Base-by-base conservation (phyloP, 2,113 vertebrate species). In the Pyxicephalus adspersus region DNA sequence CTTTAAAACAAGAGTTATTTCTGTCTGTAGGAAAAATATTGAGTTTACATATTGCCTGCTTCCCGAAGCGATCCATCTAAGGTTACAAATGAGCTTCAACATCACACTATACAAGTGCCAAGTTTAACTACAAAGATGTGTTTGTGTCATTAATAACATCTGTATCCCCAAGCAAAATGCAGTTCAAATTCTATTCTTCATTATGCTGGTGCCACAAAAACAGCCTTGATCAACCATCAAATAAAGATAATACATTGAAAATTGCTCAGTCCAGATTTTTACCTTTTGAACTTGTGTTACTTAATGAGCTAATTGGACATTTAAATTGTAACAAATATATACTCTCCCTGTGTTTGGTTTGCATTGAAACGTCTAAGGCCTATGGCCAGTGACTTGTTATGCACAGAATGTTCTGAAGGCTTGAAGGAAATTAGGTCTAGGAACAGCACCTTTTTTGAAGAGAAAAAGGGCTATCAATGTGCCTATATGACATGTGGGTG, bases 71-170 rank as follows among this genome's bases (percentile, higher is more conserved):
- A 76, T 64, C 60, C 58, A 64, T 50, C 74, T 76, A 51, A 64
- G 74, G 60, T 76, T 76, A 76, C 74, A 64, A 76, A 76, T 76
- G 74, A 60, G 60, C 22, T 50, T 50, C 58, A 78, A 17, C 63
- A 78, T 55, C 26, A 25, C 51, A 66, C 63, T 20, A 38, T 61
- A 34, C 57, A 16, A 4, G 45, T 78, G 74, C 76, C 63, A 67
- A 78, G 76, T 55, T 52, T 67, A 38, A 66, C 64, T 78, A 78
- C 64, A 66, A 57, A 78, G 60, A 78, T 78, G 25, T 57, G 63
- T 78, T 66, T 78, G 5, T 78, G 66, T 57, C 76, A 78, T 78
- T 78, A 78, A 78, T 78, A 78, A 78, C 76, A 66, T 78, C 64
- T 78, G 76, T 78, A 78, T 78, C 64, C 63, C 54, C 50, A 65